Percentiles rank a stretch among this genome's conserved stretches.
phyloP scores from a whole-genome alignment of 2,888 invertebrate genomes.

The Ischnus inquisitorius region DNA sequence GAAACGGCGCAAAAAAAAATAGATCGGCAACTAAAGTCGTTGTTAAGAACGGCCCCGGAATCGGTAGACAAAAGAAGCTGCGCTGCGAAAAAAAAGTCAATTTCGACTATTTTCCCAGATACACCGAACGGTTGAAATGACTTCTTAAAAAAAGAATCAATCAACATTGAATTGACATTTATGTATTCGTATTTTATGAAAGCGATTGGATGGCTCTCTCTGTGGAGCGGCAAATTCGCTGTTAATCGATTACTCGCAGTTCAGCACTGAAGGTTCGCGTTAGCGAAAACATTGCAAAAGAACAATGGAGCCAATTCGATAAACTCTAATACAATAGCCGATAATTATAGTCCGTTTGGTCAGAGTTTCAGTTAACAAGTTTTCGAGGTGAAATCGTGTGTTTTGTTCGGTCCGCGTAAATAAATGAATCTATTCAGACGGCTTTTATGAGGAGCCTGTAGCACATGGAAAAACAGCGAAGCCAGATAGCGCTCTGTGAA shows the following conservation, averaged over 20 bases:
- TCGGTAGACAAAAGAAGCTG: too few relatives aligned
- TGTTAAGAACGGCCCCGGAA: slow-evolving; percentile 62
- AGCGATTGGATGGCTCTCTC: too few relatives aligned
- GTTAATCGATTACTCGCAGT: background rate
- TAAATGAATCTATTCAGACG: slow-evolving; percentile 24
- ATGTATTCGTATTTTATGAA: too few relatives aligned
- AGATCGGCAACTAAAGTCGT: slow-evolving; percentile 39
- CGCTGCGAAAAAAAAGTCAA: too few relatives aligned
- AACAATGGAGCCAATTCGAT: slow-evolving; percentile 9
- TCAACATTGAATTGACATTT: too few relatives aligned
- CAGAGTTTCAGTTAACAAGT: slow-evolving; percentile 2
- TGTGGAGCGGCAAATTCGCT: too few relatives aligned
- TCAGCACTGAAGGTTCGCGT: background rate
- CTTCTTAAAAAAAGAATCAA: too few relatives aligned
- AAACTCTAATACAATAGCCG: slow-evolving; percentile 1
- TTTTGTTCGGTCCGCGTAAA: background rate
- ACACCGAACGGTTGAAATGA: too few relatives aligned
- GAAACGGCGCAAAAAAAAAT: slow-evolving; percentile 41
- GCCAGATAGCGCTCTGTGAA: background rate
- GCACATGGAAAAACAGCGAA: background rate
- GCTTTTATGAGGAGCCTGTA: background rate
- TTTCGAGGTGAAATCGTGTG: background rate
- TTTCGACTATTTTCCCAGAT: too few relatives aligned
- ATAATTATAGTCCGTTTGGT: background rate
- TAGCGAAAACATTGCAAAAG: background rate